Conservation (phyloP, 2,888 invertebrate genomes). For the Galerucella nymphaeae region DNA sequence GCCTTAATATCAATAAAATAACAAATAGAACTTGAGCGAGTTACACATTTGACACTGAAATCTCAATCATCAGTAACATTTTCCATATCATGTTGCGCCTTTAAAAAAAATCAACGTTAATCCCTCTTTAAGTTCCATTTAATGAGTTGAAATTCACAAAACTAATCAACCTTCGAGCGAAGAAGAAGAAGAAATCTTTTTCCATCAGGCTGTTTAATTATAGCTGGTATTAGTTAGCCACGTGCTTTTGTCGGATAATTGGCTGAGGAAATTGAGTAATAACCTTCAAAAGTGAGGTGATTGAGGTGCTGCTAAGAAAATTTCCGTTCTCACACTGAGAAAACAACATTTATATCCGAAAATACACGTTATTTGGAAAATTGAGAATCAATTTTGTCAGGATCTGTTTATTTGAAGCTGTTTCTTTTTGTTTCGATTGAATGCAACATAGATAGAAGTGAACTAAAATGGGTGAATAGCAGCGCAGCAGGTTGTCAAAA, state of each 20-base stretch:
- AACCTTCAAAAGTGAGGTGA: slow-evolving; percentile 34
- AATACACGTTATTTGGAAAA: not conserved
- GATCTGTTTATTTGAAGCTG: not conserved
- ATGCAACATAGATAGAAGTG: no score
- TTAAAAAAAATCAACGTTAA: no score
- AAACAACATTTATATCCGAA: not conserved
- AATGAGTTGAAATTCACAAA: not conserved
- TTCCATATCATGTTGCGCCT: no score
- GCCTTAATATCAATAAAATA: no score
- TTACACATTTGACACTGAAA: no score
- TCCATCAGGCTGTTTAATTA: not conserved
- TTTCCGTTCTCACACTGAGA: slow-evolving; percentile 8
- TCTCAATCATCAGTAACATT: no score
- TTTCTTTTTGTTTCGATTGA: no score
- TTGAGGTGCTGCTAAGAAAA: slow-evolving; percentile 27
- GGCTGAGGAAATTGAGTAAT: slow-evolving; percentile 30
- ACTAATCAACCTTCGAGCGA: not conserved
- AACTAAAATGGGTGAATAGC: no score
- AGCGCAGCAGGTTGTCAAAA: no score
- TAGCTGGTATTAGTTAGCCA: not conserved
- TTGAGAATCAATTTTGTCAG: not conserved
- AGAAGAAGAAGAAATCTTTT: not conserved
- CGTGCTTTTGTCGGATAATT: slow-evolving; percentile 31
- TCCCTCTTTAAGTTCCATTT: not conserved
- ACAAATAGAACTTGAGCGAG: no score